Evolutionary conservation across 2,888 invertebrate species (phyloP), one percentile per base, ranked within the genome.

Genomic region (Drosophila mettleri): DNA sequence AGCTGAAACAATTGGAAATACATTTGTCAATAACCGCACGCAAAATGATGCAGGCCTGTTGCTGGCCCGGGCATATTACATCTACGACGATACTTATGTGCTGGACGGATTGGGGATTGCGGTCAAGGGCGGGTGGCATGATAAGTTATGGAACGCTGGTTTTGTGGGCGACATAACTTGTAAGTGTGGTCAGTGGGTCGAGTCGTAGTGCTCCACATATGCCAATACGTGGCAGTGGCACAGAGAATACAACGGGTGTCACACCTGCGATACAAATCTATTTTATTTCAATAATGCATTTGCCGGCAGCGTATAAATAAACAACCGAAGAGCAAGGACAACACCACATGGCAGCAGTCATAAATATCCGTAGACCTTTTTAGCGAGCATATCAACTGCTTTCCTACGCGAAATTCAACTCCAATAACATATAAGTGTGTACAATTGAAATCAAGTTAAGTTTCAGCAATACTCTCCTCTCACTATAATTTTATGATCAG

Each of bases 1-100:
- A 65, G 46, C 31, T 64, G 64, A 69, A 74, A 78, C 87, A 86
- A 85, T 85, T 86, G 81, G 77, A 85, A 78, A 85, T 71, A 88
- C 85, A 85, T 88, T 85, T 85, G 86, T 85, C 85, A 85, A 74
- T 70, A 86, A 88, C 88, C 85, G 22, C 81, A 81, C 68, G 59
- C 69, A 71, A 80, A 85, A 80, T 73, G 74, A 76, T 69, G 77
- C 80, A 53, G 70, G 74, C 65, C 73, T 79, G 72, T 63, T 74
- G 69, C 72, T 68, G 60, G 51, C 72, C 46, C 8, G 34, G 68
- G 76, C 71, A 64, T 51, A 78, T 80, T 53, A 73, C 58, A 68
- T 34, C 59, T 54, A 62, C 38, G 24, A 20, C 41, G 52, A 43
- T 52, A 46, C 22, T 34, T 53, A 54, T 41, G 39, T 45, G 14